These are phyloP conservation scores for Heliconius hewitsoni DNA, from an alignment of 1,140 invertebrate genomes.

Conservation along the genomic window DNA sequence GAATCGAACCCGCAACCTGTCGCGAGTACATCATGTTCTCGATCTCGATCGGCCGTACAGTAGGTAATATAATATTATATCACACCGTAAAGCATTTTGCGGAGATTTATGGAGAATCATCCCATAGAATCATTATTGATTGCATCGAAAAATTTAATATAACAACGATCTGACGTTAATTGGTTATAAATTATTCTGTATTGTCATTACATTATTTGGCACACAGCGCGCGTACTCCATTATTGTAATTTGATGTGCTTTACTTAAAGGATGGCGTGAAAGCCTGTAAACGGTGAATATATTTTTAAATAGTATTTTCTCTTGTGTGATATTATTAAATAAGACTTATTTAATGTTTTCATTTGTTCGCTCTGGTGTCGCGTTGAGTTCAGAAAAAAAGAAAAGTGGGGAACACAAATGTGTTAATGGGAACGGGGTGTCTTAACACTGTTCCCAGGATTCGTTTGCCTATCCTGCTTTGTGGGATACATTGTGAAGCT, in stretches of 20 bases:
- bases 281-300: background rate
- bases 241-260: slow-evolving; percentile 23
- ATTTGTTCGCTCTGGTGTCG: no score
- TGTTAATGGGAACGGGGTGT: no score
- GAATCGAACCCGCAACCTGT: no score
- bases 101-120: background rate
- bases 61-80: background rate
- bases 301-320: background rate
- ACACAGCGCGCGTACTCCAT: slow-evolving; percentile 16
- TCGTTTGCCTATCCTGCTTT: no score
- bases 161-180: slow-evolving; percentile 25
- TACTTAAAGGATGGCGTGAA: slow-evolving; percentile 21
- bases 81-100: background rate
- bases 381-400: no score
- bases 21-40: no score
- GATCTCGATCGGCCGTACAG: no score
- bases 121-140: slow-evolving; percentile 18
- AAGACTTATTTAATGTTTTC: no score
- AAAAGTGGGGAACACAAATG: no score
- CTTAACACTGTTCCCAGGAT: no score
- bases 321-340: no score
- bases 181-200: slow-evolving; percentile 27
- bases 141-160: slow-evolving; percentile 4
- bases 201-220: slow-evolving; percentile 25
- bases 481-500: no score